Conservation (phyloP, 2,888 invertebrate species). For the Pammene fasciana region DNA sequence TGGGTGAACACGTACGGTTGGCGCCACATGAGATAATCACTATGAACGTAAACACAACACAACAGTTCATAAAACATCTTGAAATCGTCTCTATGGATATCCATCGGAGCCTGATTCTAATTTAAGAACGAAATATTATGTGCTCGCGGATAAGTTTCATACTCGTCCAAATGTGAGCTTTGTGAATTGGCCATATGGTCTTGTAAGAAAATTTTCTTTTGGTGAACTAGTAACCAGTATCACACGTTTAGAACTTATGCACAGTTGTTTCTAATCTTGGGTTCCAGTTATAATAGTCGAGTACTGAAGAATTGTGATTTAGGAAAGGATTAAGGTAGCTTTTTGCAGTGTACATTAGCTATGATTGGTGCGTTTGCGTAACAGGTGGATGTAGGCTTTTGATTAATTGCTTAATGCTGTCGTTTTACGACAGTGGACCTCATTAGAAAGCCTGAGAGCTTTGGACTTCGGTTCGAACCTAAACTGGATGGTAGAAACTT, state of each 20-base stretch:
- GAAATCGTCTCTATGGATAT: background rate
- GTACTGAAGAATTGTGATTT: background rate
- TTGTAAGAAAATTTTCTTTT: background rate
- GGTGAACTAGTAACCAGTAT: conserved; percentile 4
- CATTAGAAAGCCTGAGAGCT: conserved; percentile 28
- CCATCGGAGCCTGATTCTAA: background rate
- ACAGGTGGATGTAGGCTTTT: conserved; percentile 31
- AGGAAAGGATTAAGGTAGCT: background rate
- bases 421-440: conserved; percentile 19
- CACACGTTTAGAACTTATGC: no score
- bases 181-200: background rate
- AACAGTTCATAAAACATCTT: background rate
- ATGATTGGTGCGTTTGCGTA: conserved; percentile 10
- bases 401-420: conserved; percentile 25
- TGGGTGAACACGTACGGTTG: conserved; percentile 32
- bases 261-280: background rate
- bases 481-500: conserved; percentile 15
- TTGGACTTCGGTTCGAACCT: conserved; percentile 9
- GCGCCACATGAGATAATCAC: conserved; percentile 33
- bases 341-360: conserved; percentile 11
- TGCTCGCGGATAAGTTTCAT: no score
- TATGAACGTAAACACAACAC: background rate
- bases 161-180: background rate
- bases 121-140: no score
- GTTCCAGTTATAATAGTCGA: background rate